Conservation (phyloP, 2,888 invertebrate genomes). For the Stratiomys singularior region DNA sequence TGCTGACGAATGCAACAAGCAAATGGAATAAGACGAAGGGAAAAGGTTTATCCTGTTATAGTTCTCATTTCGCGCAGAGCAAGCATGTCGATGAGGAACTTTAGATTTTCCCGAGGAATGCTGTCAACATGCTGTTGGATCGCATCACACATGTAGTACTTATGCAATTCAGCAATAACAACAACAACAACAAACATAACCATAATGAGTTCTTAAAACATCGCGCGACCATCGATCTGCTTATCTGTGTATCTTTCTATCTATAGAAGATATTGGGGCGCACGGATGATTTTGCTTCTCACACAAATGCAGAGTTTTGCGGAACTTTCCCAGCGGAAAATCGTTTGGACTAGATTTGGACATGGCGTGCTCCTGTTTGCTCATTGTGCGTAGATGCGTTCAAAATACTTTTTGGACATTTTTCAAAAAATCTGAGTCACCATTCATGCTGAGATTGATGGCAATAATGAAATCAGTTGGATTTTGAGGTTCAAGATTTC, state of each 20-base stretch:
- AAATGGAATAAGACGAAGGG: no score
- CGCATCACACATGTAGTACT: not conserved
- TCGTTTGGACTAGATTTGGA: no score
- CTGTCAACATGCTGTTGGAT: slow-evolving; percentile 21
- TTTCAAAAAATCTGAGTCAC: not conserved
- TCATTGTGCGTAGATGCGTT: not conserved
- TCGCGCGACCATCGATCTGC: not conserved
- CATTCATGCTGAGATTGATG: not conserved
- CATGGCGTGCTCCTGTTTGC: no score
- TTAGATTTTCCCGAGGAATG: not conserved
- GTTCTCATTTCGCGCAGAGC: not conserved
- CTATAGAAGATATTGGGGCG: not conserved
- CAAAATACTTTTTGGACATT: not conserved
- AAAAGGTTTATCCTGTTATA: not conserved
- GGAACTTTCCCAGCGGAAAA: not conserved
- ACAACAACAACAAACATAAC: not conserved
- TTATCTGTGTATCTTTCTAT: not conserved
- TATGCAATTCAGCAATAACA: not conserved
- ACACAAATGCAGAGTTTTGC: not conserved
- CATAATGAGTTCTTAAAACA: not conserved
- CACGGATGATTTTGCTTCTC: not conserved
- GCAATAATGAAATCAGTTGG: no score
- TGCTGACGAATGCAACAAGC: no score
- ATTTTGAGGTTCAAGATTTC: no score
- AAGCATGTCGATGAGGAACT: not conserved